These are phyloP conservation scores for Amblyopsis hoosieri DNA, from an alignment of 2,797 vertebrate species.

Conservation along the genomic window DNA sequence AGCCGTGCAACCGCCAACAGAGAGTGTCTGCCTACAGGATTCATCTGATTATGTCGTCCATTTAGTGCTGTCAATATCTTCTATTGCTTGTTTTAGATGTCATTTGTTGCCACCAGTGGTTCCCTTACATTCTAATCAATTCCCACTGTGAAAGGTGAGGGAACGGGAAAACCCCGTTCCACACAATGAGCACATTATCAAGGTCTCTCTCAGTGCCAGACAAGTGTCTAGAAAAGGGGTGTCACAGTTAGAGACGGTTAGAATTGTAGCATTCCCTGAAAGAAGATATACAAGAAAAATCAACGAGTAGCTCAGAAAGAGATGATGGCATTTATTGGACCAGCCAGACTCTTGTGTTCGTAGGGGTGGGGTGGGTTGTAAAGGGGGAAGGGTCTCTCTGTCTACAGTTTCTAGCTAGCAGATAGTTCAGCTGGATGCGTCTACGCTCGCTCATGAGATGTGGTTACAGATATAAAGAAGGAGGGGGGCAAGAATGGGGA, in stretches of 20 bases:
- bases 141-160: constrained; percentile 19
- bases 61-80: not conserved
- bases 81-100: not conserved
- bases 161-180: not conserved
- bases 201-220: constrained; percentile 81
- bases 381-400: constrained; percentile 32
- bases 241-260: constrained; percentile 66
- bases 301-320: constrained; percentile 64
- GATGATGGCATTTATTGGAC: constrained; percentile 56
- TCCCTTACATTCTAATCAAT: constrained; percentile 45
- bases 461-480: constrained; percentile 73
- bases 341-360: constrained; percentile 49
- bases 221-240: constrained; percentile 71
- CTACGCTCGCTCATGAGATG: constrained; percentile 73
- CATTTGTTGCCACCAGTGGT: constrained; percentile 11
- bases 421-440: constrained; percentile 72
- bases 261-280: constrained; percentile 72
- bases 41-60: constrained; percentile 35
- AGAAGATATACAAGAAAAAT: constrained; percentile 64
- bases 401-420: constrained; percentile 38
- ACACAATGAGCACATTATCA: constrained; percentile 29
- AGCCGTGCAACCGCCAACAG: constrained; percentile 79
- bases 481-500: constrained; percentile 34
- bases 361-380: constrained; percentile 22
- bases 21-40: constrained; percentile 76